Conservation (phyloP, 1,140 invertebrate species). For the Phthorimaea operculella region DNA sequence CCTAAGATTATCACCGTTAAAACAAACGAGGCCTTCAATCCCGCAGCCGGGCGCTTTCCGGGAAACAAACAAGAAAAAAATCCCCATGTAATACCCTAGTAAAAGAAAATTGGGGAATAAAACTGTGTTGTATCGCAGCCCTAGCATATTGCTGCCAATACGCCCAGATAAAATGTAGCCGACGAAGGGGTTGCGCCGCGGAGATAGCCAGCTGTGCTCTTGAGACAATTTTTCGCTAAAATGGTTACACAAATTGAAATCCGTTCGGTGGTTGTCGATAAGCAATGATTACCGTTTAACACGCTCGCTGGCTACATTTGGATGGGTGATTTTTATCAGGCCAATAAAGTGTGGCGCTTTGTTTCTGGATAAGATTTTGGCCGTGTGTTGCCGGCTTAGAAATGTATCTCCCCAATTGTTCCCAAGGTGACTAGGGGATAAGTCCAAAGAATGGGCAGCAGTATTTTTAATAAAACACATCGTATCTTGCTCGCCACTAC, state of each 20-base stretch:
- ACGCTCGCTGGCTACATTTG: constrained; percentile 5
- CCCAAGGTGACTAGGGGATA: no score
- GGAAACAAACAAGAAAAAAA: constrained; percentile 6
- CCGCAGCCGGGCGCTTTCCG: neutral
- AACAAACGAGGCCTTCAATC: constrained; percentile 3
- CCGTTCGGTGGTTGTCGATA: constrained; percentile 23
- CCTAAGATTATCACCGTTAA: neutral
- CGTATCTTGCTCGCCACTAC: no score
- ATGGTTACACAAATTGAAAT: constrained; percentile 53
- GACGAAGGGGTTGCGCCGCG: neutral
- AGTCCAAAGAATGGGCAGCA: no score
- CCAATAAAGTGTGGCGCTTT: neutral
- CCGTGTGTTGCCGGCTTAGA: no score
- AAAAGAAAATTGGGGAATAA: constrained; percentile 6
- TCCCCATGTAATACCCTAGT: neutral
- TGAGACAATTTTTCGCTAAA: constrained; percentile 59
- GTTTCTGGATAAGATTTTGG: neutral
- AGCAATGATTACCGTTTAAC: constrained; percentile 37
- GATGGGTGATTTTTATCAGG: constrained; percentile 4
- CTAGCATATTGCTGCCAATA: constrained; percentile 6
- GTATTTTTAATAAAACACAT: no score
- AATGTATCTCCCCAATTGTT: no score
- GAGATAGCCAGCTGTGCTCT: constrained; percentile 10
- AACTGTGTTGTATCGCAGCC: constrained; percentile 3
- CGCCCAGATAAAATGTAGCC: neutral